phyloP scores from a whole-genome alignment of 2,113 vertebrate genomes.

The Merops nubicus region DNA sequence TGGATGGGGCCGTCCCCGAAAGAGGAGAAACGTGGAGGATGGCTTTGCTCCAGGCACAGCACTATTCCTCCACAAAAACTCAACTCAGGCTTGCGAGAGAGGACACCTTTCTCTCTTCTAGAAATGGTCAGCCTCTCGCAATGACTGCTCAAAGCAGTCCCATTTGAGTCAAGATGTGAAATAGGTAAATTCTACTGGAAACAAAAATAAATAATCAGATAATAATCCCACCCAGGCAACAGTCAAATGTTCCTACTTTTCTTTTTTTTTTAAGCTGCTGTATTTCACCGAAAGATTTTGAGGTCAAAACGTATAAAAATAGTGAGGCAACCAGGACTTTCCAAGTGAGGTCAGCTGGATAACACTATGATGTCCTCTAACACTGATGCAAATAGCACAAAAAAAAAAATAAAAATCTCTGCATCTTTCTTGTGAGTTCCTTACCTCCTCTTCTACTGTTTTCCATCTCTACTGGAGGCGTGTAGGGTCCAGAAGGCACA shows the following conservation, averaged over 20 bases:
- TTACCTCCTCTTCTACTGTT: background rate
- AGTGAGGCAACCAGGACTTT: background rate
- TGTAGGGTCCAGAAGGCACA: background rate
- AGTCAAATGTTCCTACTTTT: background rate
- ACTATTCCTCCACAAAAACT: background rate
- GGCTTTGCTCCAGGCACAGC: background rate
- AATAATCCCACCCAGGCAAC: background rate
- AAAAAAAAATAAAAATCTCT: background rate
- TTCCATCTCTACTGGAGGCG: background rate
- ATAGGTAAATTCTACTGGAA: background rate
- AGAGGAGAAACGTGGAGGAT: background rate
- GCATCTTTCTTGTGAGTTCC: background rate
- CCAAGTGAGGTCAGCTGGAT: background rate
- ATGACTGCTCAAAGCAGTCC: background rate
- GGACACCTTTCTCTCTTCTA: background rate
- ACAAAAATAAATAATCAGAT: background rate
- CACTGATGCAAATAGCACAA: background rate
- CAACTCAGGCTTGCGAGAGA: background rate
- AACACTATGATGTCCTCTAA: background rate
- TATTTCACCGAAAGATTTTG: background rate
- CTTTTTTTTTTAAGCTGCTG: background rate
- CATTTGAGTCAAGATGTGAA: rapidly evolving
- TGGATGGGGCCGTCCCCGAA: background rate
- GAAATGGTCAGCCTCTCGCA: rapidly evolving
- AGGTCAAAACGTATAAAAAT: background rate